phyloP scores from a whole-genome alignment of 1,140 invertebrate species.

The Drosophila oshimai region DNA sequence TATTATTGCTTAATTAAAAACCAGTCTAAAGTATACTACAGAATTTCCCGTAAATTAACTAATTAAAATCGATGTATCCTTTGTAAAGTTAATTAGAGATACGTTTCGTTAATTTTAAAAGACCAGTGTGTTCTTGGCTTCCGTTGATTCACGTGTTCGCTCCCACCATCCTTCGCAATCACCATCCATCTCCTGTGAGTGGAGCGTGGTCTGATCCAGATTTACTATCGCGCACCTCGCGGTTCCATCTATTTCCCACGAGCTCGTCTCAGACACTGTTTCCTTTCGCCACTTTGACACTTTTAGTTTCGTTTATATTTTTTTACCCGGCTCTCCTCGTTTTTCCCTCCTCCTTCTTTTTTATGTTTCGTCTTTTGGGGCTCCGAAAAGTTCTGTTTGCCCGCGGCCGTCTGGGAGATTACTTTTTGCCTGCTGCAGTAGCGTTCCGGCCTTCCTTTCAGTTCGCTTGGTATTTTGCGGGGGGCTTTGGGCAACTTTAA shows the following conservation, averaged over 20 bases:
- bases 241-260: constrained; percentile 7
- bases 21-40: too few relatives aligned
- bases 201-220: constrained; percentile 27
- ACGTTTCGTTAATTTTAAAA: background rate
- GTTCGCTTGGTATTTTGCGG: constrained; percentile 12
- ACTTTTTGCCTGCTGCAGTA: constrained; percentile 54
- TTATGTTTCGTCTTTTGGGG: constrained; percentile 12
- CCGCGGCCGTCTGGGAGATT: constrained; percentile 68
- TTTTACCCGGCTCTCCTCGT: background rate
- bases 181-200: constrained; percentile 35
- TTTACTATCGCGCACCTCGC: constrained; percentile 53
- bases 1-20: too few relatives aligned
- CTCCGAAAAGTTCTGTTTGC: constrained; percentile 59
- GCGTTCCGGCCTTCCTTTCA: constrained; percentile 12
- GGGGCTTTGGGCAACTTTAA: constrained; percentile 59
- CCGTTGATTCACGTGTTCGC: background rate
- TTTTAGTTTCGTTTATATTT: constrained; percentile 59
- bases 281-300: constrained; percentile 70
- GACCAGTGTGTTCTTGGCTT: background rate
- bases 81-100: background rate
- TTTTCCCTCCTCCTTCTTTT: background rate
- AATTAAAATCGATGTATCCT: too few relatives aligned
- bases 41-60: too few relatives aligned
- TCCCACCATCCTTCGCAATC: constrained; percentile 22
- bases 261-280: constrained; percentile 14